Conservation (phyloP, 92 coral and sea anemone genomes). For the Anthopleura xanthogrammica region DNA sequence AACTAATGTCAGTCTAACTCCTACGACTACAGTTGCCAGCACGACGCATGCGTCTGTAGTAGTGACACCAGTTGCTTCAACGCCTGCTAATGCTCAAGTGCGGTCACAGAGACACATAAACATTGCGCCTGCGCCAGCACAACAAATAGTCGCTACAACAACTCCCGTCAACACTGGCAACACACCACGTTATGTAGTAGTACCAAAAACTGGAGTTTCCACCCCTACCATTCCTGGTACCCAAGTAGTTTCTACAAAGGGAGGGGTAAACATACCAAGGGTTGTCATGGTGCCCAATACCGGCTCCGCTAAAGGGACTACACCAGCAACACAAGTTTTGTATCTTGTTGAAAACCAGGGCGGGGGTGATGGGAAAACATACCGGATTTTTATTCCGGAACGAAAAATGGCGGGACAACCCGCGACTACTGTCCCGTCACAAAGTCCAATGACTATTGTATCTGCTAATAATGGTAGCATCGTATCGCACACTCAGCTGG, state of each 20-base stretch:
- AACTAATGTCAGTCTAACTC: slow-evolving; percentile 3
- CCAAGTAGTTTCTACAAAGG: slow-evolving; percentile 3
- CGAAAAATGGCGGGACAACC: slow-evolving; percentile 13
- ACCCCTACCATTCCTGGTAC: not conserved
- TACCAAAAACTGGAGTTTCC: slow-evolving; percentile 4
- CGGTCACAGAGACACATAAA: slow-evolving; percentile 12
- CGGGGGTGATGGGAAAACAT: slow-evolving; percentile 30
- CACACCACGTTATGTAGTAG: not conserved
- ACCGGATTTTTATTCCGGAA: slow-evolving; percentile 25
- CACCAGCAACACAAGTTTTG: slow-evolving; percentile 21
- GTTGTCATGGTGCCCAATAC: slow-evolving; percentile 29
- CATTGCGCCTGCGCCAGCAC: slow-evolving; percentile 31
- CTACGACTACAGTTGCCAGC: not conserved
- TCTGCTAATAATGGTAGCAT: not conserved
- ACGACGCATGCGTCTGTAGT: slow-evolving; percentile 8
- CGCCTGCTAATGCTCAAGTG: not conserved
- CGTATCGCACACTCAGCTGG: slow-evolving; percentile 8
- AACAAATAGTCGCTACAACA: not conserved
- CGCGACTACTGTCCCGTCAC: slow-evolving; percentile 6
- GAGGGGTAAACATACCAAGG: slow-evolving; percentile 4
- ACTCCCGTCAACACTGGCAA: not conserved
- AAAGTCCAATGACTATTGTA: not conserved
- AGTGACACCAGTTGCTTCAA: not conserved
- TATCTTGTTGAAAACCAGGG: slow-evolving; percentile 25
- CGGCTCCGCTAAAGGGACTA: not conserved